phyloP scores from a whole-genome alignment of 37 sponge, comb jelly and placozoan genomes.

The Mnemiopsis leidyi region DNA sequence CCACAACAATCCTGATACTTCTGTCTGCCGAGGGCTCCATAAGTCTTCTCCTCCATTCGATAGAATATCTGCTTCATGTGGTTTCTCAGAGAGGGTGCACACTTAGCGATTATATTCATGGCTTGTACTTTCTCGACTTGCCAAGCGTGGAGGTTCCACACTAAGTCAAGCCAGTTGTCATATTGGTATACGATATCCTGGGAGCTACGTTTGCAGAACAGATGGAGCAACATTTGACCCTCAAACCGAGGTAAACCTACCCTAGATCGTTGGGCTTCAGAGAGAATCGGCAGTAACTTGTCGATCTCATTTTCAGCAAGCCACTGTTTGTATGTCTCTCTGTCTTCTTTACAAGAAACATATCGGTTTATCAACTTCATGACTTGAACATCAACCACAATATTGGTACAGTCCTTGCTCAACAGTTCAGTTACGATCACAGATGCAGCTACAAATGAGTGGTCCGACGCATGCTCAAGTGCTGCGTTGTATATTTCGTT shows the following conservation, averaged over 20 bases:
- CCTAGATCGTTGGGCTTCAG: slow-evolving; percentile 10
- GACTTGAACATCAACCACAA: slow-evolving; percentile 47
- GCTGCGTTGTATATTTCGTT: background rate
- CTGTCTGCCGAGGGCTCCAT: slow-evolving; percentile 4
- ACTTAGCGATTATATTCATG: slow-evolving; percentile 1
- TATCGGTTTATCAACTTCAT: slow-evolving; percentile 37
- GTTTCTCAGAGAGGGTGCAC: background rate
- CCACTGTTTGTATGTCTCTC: background rate
- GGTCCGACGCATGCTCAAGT: background rate
- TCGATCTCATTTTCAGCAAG: background rate
- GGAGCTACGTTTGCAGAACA: slow-evolving; percentile 58
- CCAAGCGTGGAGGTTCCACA: slow-evolving; percentile 62
- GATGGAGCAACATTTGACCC: slow-evolving; percentile 36
- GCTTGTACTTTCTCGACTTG: slow-evolving; percentile 35
- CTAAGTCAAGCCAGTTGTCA: slow-evolving; percentile 54
- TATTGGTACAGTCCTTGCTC: slow-evolving; percentile 9
- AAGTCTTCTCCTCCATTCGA: slow-evolving; percentile 57
- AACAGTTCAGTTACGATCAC: slow-evolving; percentile 5
- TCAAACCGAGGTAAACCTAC: slow-evolving; percentile 50
- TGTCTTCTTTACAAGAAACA: background rate
- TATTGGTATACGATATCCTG: slow-evolving; percentile 33
- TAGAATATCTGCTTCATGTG: slow-evolving; percentile 63
- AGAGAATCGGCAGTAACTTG: slow-evolving; percentile 8
- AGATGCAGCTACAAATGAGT: slow-evolving; percentile 10
- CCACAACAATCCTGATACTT: slow-evolving; percentile 52